Percentiles rank a stretch among this genome's conserved stretches.
Evolutionary conservation across 2,113 vertebrate genomes (phyloP).

Genomic region (Erythrolamprus reginae): DNA sequence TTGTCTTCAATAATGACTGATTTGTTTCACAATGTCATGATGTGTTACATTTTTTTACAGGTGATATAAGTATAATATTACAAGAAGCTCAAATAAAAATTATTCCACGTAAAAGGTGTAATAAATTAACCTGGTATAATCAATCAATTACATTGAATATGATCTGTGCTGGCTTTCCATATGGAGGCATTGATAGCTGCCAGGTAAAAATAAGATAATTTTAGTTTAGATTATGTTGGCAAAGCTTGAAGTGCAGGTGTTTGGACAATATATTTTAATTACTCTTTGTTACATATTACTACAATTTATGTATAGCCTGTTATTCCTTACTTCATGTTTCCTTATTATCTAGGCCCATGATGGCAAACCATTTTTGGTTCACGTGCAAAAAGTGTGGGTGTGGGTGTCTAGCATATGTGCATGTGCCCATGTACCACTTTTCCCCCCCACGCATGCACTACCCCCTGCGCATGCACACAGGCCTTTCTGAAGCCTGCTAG

Average conservation of each 20-base stretch:
- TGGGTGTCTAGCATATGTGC: no score
- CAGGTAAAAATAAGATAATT: constrained; percentile 63
- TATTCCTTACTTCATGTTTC: not conserved
- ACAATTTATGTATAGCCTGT: not conserved
- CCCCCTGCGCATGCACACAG: no score
- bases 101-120: constrained; percentile 57
- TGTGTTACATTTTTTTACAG: constrained; percentile 42
- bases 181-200: constrained; percentile 60
- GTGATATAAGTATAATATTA: constrained; percentile 35
- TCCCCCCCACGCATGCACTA: no score
- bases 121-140: constrained; percentile 25
- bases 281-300: not conserved
- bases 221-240: not conserved
- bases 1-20: not conserved
- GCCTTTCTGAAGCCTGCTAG: no score
- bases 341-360: not conserved
- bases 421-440: no score
- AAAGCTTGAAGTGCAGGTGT: rapidly evolving
- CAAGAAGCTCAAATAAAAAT: constrained; percentile 64
- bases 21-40: not conserved
- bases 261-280: not conserved
- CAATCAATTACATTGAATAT: constrained; percentile 42
- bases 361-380: no score
- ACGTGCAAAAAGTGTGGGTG: no score
- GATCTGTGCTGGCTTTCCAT: constrained; percentile 63